Percentiles rank a stretch among this genome's conserved stretches.
phyloP scores from a whole-genome alignment of 2,113 vertebrate species.

The Cyprinodon brontotheroides region DNA sequence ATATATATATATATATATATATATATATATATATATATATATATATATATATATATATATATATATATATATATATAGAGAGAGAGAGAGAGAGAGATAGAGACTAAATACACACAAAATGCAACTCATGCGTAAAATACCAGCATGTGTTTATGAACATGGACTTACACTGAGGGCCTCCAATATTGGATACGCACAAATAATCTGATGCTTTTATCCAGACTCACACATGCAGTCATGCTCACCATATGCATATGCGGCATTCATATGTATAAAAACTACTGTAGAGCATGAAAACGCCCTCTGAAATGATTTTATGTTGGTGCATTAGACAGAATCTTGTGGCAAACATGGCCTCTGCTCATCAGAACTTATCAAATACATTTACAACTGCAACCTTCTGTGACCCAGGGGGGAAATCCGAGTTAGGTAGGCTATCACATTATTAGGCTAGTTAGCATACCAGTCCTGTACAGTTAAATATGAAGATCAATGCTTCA shows the following conservation, averaged over 20 bases:
- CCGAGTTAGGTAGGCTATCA: slow-evolving; percentile 25
- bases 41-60: neutral
- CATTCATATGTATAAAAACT: neutral
- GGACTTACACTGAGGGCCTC: slow-evolving; percentile 20
- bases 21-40: neutral
- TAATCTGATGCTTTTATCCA: slow-evolving; percentile 26
- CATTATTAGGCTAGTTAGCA: slow-evolving; percentile 34
- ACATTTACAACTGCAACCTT: slow-evolving; percentile 39
- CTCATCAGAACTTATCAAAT: slow-evolving; percentile 53
- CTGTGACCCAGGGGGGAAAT: slow-evolving; percentile 32
- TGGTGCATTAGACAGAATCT: slow-evolving; percentile 25
- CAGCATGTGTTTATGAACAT: slow-evolving; percentile 15
- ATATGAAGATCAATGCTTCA: slow-evolving; percentile 2
- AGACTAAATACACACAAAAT: slow-evolving; percentile 37
- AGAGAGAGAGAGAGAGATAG: slow-evolving; percentile 28
- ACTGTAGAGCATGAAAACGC: no score
- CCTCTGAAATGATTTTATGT: slow-evolving; percentile 24
- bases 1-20: neutral
- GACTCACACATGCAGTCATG: slow-evolving; percentile 19
- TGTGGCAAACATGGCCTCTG: slow-evolving; percentile 15
- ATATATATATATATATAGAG: neutral
- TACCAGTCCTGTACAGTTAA: slow-evolving; percentile 6
- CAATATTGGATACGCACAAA: slow-evolving; percentile 25
- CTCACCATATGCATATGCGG: slow-evolving; percentile 5
- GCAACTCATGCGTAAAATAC: slow-evolving; percentile 33